phyloP scores from a whole-genome alignment of 2,888 invertebrate species.

The Falcaria lacertinaria region DNA sequence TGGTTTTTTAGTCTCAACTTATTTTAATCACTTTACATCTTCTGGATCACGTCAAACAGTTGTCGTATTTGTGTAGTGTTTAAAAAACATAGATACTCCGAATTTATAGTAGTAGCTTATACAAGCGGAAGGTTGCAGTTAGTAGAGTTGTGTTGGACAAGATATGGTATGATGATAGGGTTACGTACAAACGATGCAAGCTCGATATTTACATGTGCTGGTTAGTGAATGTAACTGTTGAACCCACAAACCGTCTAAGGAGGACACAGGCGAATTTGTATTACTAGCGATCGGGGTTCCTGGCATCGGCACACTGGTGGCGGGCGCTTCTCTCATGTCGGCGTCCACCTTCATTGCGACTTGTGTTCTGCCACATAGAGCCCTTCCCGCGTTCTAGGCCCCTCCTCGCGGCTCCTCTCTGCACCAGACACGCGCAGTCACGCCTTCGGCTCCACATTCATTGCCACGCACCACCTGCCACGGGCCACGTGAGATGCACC shows the following conservation, averaged over 20 bases:
- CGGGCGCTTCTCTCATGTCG: conserved; percentile 54
- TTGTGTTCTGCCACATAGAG: conserved; percentile 46
- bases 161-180: conserved; percentile 16
- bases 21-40: too few relatives aligned
- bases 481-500: too few relatives aligned
- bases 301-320: conserved; percentile 42
- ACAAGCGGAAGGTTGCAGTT: conserved; percentile 14
- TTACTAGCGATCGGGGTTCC: conserved; percentile 60
- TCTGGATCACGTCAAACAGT: too few relatives aligned
- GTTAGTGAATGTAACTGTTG: conserved; percentile 32
- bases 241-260: conserved; percentile 71
- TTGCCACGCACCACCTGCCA: too few relatives aligned
- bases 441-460: conserved; percentile 44
- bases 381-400: conserved; percentile 36
- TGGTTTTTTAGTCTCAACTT: too few relatives aligned
- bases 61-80: too few relatives aligned
- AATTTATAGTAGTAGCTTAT: too few relatives aligned
- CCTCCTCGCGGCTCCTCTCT: conserved; percentile 50
- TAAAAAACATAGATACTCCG: too few relatives aligned
- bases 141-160: conserved; percentile 22
- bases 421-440: conserved; percentile 60
- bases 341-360: conserved; percentile 57
- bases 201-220: conserved; percentile 36
- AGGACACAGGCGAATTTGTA: conserved; percentile 70
- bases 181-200: conserved; percentile 34